Conservation (phyloP, 1,140 invertebrate species). For the Leptopilina clavipes region DNA sequence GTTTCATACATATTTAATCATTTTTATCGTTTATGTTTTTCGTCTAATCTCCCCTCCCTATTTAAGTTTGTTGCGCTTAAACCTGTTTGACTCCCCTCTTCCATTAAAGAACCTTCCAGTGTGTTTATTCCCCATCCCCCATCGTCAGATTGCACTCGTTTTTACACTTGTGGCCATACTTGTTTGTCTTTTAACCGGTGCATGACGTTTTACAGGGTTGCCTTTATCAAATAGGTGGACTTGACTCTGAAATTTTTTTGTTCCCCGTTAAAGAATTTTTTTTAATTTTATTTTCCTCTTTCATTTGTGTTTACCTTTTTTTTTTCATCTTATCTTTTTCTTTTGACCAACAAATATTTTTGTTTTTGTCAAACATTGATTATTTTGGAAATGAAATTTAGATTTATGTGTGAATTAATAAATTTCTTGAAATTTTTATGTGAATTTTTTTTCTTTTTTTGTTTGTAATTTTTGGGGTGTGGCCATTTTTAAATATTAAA, state of each 20-base stretch:
- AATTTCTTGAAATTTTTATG: background rate
- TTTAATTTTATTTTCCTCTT: background rate
- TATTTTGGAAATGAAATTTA: too few species aligned
- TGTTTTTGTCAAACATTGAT: background rate
- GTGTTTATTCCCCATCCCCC: conserved; percentile 8
- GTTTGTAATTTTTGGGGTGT: background rate
- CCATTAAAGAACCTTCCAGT: conserved; percentile 11
- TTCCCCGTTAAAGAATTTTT: background rate
- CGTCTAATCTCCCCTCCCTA: background rate
- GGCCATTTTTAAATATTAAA: background rate
- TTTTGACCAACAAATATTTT: background rate
- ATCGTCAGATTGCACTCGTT: conserved; percentile 18
- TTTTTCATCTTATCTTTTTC: background rate
- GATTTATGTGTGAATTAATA: too few species aligned
- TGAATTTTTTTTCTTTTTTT: background rate
- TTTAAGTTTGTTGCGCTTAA: conserved; percentile 12
- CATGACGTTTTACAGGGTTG: conserved; percentile 25
- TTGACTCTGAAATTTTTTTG: background rate
- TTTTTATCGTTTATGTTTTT: conserved; percentile 33
- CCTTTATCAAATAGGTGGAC: background rate
- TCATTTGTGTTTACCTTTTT: background rate
- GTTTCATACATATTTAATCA: conserved; percentile 30
- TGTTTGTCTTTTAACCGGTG: conserved; percentile 1
- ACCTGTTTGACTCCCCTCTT: conserved; percentile 11
- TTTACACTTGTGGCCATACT: conserved; percentile 29